Conservation (phyloP, 1,140 invertebrate genomes). For the Brachionus plicatilis region DNA sequence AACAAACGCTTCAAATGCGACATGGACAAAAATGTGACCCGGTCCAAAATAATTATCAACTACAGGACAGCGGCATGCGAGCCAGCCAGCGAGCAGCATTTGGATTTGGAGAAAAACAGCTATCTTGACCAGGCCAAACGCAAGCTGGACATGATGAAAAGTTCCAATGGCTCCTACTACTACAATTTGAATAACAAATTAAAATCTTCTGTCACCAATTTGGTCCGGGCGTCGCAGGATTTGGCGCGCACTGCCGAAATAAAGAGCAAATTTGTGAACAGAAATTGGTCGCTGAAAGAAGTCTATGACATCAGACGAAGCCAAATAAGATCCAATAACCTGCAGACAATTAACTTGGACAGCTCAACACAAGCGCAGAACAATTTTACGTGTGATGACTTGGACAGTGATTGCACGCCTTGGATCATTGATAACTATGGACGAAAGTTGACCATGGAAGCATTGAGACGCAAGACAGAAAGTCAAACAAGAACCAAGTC, state of each 20-base stretch:
- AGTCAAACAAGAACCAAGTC: not conserved
- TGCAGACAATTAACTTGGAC: not conserved
- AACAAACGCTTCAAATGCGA: not conserved
- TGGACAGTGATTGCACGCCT: not conserved
- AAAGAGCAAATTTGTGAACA: not conserved
- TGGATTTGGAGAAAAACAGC: constrained; percentile 4
- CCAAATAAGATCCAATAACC: not conserved
- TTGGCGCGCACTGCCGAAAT: not conserved
- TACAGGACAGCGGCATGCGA: not conserved
- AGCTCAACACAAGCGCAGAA: not conserved
- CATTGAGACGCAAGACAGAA: not conserved
- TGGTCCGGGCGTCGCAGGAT: constrained; percentile 24
- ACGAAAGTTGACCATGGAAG: not conserved
- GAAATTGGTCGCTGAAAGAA: constrained; percentile 29
- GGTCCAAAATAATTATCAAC: not conserved
- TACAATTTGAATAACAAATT: constrained; percentile 24
- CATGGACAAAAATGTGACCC: not conserved
- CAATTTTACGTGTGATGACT: not conserved
- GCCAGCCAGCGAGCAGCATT: not conserved
- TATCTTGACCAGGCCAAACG: constrained; percentile 15
- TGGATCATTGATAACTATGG: constrained; percentile 35
- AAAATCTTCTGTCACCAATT: constrained; percentile 28
- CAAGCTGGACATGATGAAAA: not conserved
- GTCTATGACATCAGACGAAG: not conserved
- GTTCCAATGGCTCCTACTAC: not conserved